Evolutionary conservation across 2,113 vertebrate genomes (phyloP).

Genomic region (Platichthys stellatus): DNA sequence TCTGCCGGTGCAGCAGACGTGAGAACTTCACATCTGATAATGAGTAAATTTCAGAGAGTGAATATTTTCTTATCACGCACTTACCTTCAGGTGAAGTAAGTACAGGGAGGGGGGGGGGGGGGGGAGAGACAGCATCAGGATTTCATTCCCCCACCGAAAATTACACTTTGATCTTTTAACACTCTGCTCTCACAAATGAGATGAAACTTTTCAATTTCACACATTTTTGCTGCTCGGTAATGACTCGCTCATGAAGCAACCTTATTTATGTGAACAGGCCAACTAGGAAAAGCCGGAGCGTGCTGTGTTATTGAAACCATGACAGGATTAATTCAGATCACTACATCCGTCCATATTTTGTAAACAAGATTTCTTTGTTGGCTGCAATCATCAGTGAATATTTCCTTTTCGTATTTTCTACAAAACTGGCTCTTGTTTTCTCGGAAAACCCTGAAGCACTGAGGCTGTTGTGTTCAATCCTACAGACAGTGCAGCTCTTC

Average conservation of each 20-base stretch:
- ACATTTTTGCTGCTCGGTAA: slow-evolving; percentile 64
- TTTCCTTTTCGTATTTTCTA: slow-evolving; percentile 6
- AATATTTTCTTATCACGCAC: slow-evolving; percentile 56
- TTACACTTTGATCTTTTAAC: slow-evolving; percentile 75
- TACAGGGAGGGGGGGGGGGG: neutral
- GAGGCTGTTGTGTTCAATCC: neutral
- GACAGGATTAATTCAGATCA: slow-evolving; percentile 65
- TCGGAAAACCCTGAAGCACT: neutral
- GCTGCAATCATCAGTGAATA: slow-evolving; percentile 36
- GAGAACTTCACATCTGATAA: slow-evolving; percentile 61
- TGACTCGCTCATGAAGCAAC: slow-evolving; percentile 71
- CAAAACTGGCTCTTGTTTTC: slow-evolving; percentile 19
- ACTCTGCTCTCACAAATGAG: slow-evolving; percentile 61
- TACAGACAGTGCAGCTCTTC: neutral
- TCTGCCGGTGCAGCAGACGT: slow-evolving; percentile 36
- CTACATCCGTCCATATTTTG: slow-evolving; percentile 45
- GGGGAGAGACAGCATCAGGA: slow-evolving; percentile 12
- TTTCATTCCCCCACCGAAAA: slow-evolving; percentile 62
- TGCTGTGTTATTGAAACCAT: slow-evolving; percentile 64
- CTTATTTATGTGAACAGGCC: slow-evolving; percentile 56
- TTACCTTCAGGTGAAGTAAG: slow-evolving; percentile 68
- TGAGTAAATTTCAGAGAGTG: slow-evolving; percentile 14
- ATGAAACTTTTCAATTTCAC: slow-evolving; percentile 82
- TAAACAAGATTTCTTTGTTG: slow-evolving; percentile 55
- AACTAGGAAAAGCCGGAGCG: slow-evolving; percentile 43